phyloP scores from a whole-genome alignment of 2,888 invertebrate genomes.

The Lasius fuliginosus region DNA sequence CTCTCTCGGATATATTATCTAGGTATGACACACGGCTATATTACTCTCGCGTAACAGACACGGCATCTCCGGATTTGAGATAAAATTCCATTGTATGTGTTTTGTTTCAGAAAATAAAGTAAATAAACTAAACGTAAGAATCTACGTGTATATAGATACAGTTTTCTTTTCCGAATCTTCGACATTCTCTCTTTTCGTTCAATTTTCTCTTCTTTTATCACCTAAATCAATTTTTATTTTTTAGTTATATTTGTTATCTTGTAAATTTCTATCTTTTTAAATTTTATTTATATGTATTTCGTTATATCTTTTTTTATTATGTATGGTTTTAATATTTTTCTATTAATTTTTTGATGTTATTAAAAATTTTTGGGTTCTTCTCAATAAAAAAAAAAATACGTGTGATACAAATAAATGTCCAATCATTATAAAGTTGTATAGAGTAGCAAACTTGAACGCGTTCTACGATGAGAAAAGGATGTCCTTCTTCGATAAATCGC shows the following conservation, averaged over 20 bases:
- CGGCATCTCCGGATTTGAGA: conserved; percentile 6
- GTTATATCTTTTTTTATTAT: not conserved
- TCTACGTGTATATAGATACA: not conserved
- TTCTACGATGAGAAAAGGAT: not conserved
- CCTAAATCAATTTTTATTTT: not conserved
- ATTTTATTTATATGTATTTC: not conserved
- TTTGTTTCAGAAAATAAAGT: not conserved
- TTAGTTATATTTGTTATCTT: not conserved
- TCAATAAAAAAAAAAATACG: not conserved
- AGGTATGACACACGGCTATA: conserved; percentile 2
- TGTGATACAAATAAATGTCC: not conserved
- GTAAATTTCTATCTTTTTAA: not conserved
- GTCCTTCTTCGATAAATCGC: conserved; percentile 23
- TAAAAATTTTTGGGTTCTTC: not conserved
- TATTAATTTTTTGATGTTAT: not conserved
- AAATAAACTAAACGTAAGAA: not conserved
- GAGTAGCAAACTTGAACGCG: not conserved
- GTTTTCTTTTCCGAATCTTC: not conserved
- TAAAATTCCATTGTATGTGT: conserved; percentile 14
- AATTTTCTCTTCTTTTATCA: conserved; percentile 11
- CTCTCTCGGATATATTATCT: conserved; percentile 23
- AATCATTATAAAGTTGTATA: not conserved
- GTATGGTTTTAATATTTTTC: not conserved
- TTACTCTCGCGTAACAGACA: not conserved
- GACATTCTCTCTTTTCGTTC: not conserved